A percentile compares a stretch with the other conserved stretches of the same genome.
Conservation (phyloP, 1,140 invertebrate species). For the Drosophila lacteicornis region DNA sequence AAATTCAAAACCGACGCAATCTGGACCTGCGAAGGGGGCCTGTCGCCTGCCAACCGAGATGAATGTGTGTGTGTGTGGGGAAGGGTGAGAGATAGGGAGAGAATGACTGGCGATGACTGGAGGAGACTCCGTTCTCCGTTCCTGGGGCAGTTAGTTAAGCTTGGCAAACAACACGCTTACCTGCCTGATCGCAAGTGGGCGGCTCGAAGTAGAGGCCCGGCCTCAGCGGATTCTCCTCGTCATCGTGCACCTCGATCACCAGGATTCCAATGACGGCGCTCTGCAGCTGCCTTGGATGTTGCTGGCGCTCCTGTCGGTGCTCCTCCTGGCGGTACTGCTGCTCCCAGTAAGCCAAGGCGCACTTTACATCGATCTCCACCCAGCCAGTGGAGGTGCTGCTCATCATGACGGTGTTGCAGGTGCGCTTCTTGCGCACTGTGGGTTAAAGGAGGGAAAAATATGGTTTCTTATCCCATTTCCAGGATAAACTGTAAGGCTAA, state of each 20-base stretch:
- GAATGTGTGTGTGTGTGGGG: neutral
- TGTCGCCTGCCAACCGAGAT: slow-evolving; percentile 21
- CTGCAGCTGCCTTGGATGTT: slow-evolving; percentile 17
- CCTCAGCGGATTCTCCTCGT: slow-evolving; percentile 77
- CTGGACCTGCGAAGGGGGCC: slow-evolving; percentile 26
- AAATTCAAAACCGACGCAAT: slow-evolving; percentile 24
- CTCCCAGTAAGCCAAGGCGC: slow-evolving; percentile 80
- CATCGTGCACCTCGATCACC: slow-evolving; percentile 82
- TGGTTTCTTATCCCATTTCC: neutral
- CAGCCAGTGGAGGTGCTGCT: slow-evolving; percentile 72
- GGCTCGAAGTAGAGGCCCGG: slow-evolving; percentile 79
- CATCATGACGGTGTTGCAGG: slow-evolving; percentile 82
- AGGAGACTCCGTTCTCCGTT: slow-evolving; percentile 5
- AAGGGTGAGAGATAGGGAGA: slow-evolving; percentile 14
- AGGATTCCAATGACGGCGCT: slow-evolving; percentile 62
- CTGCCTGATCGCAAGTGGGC: slow-evolving; percentile 83
- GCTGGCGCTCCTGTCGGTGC: slow-evolving; percentile 28
- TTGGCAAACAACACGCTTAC: slow-evolving; percentile 85
- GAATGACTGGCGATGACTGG: slow-evolving; percentile 12
- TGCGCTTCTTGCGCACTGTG: slow-evolving; percentile 81
- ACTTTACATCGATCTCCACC: slow-evolving; percentile 82
- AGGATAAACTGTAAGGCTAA: neutral
- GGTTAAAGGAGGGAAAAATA: neutral
- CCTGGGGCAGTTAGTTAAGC: slow-evolving; percentile 66
- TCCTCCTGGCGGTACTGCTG: slow-evolving; percentile 54